phyloP scores from a whole-genome alignment of 2,113 vertebrate genomes.

The Eonycteris spelaea region DNA sequence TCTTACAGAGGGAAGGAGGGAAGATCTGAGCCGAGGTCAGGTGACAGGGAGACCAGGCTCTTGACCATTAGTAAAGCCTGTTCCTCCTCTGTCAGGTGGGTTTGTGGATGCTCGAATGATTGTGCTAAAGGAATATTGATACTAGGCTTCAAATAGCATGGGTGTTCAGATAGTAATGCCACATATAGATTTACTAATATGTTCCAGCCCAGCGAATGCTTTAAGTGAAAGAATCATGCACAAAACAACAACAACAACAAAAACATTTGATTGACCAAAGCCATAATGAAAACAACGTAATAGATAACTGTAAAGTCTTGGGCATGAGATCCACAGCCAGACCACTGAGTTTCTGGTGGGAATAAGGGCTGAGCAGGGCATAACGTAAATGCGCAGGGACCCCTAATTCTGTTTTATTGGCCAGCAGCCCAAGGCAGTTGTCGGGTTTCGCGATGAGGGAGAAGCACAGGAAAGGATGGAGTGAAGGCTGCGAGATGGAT shows the following conservation, averaged over 20 bases:
- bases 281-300: not conserved
- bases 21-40: not conserved
- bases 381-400: not conserved
- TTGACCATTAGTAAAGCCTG: not conserved
- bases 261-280: not conserved
- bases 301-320: not conserved
- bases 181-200: not conserved
- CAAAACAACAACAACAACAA: no score
- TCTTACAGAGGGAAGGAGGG: not conserved
- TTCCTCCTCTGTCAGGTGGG: not conserved
- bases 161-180: not conserved
- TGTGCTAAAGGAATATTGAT: not conserved
- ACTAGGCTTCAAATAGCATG: rapidly evolving
- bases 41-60: rapidly evolving
- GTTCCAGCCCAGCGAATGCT: not conserved
- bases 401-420: not conserved
- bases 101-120: not conserved
- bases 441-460: no score
- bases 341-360: no score
- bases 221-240: not conserved
- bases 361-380: not conserved
- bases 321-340: not conserved
- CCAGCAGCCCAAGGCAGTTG: not conserved
- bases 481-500: no score
- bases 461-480: no score